phyloP scores from a whole-genome alignment of 2,113 vertebrate genomes.

The Protomyctophum bolini region DNA sequence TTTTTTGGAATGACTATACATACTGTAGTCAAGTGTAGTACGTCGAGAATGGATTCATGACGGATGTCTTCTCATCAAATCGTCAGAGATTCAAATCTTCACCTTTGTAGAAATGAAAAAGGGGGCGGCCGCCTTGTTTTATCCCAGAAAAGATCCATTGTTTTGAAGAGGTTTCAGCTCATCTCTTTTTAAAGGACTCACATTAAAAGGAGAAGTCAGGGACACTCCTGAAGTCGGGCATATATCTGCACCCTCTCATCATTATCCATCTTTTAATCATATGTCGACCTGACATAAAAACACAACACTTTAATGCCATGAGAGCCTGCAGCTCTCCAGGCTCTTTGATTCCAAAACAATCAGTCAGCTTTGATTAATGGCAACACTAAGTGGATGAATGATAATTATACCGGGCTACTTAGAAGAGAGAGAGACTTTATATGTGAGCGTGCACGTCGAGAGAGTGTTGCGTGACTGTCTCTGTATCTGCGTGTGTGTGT shows the following conservation, averaged over 20 bases:
- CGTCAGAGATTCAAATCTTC: conserved; percentile 12
- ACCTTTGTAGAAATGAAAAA: conserved; percentile 35
- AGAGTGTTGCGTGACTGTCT: not conserved
- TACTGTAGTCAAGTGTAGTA: too few species aligned
- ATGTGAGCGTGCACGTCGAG: not conserved
- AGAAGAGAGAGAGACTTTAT: conserved; percentile 12
- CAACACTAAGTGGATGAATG: conserved; percentile 45
- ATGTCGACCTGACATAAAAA: conserved; percentile 20
- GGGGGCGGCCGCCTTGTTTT: conserved; percentile 4
- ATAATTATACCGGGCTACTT: conserved; percentile 53
- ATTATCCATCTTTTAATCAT: conserved; percentile 42
- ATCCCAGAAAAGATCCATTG: conserved; percentile 42
- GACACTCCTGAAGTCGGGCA: conserved; percentile 21
- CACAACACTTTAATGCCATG: conserved; percentile 44
- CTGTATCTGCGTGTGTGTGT: not conserved
- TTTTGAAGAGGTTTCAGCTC: conserved; percentile 4
- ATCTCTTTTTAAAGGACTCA: conserved; percentile 6
- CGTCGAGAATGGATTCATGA: not conserved
- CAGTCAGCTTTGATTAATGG: conserved; percentile 60
- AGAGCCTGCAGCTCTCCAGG: conserved; percentile 10
- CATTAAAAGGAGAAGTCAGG: conserved; percentile 40
- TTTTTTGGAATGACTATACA: too few species aligned
- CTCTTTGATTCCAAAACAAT: conserved; percentile 64
- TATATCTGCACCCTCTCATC: conserved; percentile 7
- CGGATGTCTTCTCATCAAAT: conserved; percentile 10